Conservation (phyloP, 2,888 invertebrate genomes). For the Stictocephala bisonia region DNA sequence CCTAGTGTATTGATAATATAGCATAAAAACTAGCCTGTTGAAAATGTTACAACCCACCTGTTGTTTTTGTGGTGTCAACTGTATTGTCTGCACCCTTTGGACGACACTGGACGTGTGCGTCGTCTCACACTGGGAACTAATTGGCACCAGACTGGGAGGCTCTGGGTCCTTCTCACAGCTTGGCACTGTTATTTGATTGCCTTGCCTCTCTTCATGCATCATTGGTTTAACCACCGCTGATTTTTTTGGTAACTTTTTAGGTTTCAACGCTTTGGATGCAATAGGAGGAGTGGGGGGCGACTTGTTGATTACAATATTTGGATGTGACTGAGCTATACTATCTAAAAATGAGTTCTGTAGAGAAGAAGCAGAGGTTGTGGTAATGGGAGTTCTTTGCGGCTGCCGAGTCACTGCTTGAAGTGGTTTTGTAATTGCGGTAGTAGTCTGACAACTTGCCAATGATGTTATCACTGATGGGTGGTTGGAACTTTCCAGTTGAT, state of each 20-base stretch:
- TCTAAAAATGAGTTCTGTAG: constrained; percentile 58
- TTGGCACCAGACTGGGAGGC: constrained; percentile 57
- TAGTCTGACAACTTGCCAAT: constrained; percentile 44
- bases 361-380: constrained; percentile 26
- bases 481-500: constrained; percentile 33
- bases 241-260: constrained; percentile 57
- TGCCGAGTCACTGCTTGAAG: constrained; percentile 35
- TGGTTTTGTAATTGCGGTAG: constrained; percentile 34
- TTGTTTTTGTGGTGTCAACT: constrained; percentile 79
- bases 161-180: constrained; percentile 51
- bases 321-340: constrained; percentile 59
- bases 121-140: constrained; percentile 50
- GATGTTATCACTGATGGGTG: constrained; percentile 48
- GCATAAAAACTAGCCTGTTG: too few relatives aligned
- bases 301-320: constrained; percentile 60
- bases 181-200: constrained; percentile 14
- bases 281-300: constrained; percentile 51
- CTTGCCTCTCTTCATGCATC: constrained; percentile 57
- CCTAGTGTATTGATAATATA: too few relatives aligned
- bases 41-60: too few relatives aligned
- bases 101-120: constrained; percentile 62
- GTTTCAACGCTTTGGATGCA: constrained; percentile 53
- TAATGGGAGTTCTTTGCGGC: constrained; percentile 4
- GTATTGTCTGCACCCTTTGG: constrained; percentile 78
- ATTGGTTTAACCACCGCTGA: constrained; percentile 61